Conservation (phyloP, 2,888 invertebrate species). For the Lasioglossum zephyrum region DNA sequence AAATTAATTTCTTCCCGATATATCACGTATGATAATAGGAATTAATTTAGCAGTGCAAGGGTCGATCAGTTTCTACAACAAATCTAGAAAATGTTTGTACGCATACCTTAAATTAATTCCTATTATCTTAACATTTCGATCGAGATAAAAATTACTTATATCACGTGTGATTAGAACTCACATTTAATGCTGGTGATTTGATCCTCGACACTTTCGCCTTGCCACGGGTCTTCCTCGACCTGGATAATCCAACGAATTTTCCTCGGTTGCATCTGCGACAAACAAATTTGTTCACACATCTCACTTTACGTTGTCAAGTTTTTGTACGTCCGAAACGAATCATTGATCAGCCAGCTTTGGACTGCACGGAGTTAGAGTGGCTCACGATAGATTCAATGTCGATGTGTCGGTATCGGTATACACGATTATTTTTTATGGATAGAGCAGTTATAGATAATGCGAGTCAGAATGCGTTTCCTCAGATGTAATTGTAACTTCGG, state of each 20-base stretch:
- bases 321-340: neutral
- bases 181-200: slow-evolving; percentile 86
- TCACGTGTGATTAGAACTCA: slow-evolving; percentile 83
- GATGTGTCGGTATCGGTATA: slow-evolving; percentile 57
- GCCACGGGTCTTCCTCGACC: slow-evolving; percentile 84
- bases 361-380: slow-evolving; percentile 53
- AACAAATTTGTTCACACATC: neutral
- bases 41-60: no score
- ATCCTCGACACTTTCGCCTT: slow-evolving; percentile 85
- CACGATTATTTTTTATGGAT: slow-evolving; percentile 66
- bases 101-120: no score
- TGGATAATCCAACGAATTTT: slow-evolving; percentile 86
- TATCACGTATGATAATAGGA: neutral
- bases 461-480: slow-evolving; percentile 35
- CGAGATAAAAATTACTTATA: no score
- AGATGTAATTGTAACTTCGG: slow-evolving; percentile 7
- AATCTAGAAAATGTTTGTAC: no score
- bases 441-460: slow-evolving; percentile 60
- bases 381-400: slow-evolving; percentile 53
- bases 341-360: slow-evolving; percentile 25
- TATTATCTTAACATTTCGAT: no score
- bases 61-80: no score
- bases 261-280: slow-evolving; percentile 79
- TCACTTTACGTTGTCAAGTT: neutral
- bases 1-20: neutral